Base-by-base conservation (phyloP, 2,113 vertebrate genomes). In the Neomonachus schauinslandi region DNA sequence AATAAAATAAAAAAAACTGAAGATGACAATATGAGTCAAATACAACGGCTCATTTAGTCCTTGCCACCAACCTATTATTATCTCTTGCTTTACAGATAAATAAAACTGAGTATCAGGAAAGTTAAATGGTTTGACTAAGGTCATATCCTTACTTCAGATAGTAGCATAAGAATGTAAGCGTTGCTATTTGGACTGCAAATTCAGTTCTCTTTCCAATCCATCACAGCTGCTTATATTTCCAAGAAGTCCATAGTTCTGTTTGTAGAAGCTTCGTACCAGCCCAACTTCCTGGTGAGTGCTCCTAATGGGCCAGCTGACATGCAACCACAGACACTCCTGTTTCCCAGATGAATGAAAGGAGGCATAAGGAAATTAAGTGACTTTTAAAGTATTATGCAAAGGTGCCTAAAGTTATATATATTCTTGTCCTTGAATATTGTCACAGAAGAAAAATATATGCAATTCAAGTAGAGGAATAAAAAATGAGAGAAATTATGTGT, bases 31-130 rank as follows among this genome's bases (percentile, higher is more conserved):
- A 67, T 33, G 91, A 94, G 10, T 86, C 61, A 86, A 1, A 79
- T 12, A 53, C n/a, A 92, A 36, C 14, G 71, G 84, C 28, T 94
- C 28, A 72, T 87, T 92, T 57, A 39, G 59, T 76, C 46, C 71
- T 84, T 6, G 67, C 16, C 19, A 4, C 26, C n/a, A 51, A 31
- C n/a, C 14, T 96, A 26, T 61, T 71, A 61, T 69, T 96, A 86
- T n/a, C 82, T 46, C 28, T 69, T 76, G 28, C 36, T 55, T 36
- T 89, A 53, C 18, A 81, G 94, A 74, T 31, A 28, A 74, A 79
- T 91, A 82, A 80, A 90, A 82, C 55, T 61, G 22, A 94, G 51
- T 57, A 82, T 67, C 28, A 67, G 51, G 90, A 95, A 59, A 95
- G 26, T n/a, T 81, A 55, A 63, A 59, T 57, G 46, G 51, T 49